Base-by-base conservation (phyloP, 2,888 invertebrate species). In the Boloria euphrosyne region DNA sequence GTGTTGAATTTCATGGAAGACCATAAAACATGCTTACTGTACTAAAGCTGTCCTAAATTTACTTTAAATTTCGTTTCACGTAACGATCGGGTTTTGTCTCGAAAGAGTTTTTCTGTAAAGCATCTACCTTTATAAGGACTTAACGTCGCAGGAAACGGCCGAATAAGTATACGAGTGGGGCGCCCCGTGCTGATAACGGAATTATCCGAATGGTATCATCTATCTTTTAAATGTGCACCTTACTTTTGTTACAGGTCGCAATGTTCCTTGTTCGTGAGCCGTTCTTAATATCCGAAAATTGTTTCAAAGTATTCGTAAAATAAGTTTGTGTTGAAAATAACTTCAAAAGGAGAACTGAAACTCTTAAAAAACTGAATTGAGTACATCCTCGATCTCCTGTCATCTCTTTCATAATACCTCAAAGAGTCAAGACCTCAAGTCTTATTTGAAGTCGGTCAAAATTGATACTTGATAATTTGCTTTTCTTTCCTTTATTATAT, bases 141-240 rank as follows among this genome's bases (percentile, higher is more conserved):
- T 89, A 87, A 87, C 86, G 87, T 87, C 86, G 83, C 80, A 84
- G 85, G 85, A 87, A 90, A 90, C 87, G 86, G 87, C 84, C 88
- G 80, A 86, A 85, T 85, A 84, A 88, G 89, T 86, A 87, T 86
- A 89, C 87, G 87, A 87, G 85, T 83, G 83, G 85, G 86, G 86
- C 85, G 87, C 89, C 88, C 89, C 84, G 84, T 83, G 89, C 88
- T 93, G 93, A 94, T 94, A 94, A 94, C 93, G 93, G 93, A 94
- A 94, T 94, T 93, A 93, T 93, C 93, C 93, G 89, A 94, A 94
- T 93, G 90, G 93, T 89, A 88, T 93, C 90, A 93, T 94, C 93
- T 93, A 89, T 94, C 94, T 94, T 93, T 93, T 93, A 93, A 94
- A 94, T 92, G 91, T 91, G 89, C 87, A 89, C 90, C 88, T 91